These are phyloP conservation scores for Nomada ferruginata DNA, from an alignment of 2,888 invertebrate genomes.

Conservation along the genomic window DNA sequence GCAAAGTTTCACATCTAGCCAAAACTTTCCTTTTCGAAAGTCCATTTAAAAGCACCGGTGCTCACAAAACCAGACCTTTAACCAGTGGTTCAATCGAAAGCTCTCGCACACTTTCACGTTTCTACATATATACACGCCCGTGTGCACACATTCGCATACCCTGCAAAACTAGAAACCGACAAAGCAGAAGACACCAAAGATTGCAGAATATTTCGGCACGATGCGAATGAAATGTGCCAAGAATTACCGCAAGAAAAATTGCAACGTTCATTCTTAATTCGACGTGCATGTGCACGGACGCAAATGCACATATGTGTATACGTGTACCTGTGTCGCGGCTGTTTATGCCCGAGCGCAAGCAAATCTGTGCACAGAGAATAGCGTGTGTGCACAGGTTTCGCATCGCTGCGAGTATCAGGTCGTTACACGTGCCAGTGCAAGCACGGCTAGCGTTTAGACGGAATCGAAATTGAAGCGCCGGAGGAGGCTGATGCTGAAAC, in stretches of 20 bases:
- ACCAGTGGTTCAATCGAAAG: background rate
- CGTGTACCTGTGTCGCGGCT: constrained; percentile 21
- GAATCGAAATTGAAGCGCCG: constrained; percentile 67
- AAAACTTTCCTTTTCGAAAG: too few species aligned
- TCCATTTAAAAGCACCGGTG: background rate
- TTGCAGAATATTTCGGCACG: background rate
- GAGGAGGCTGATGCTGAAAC: constrained; percentile 56
- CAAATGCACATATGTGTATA: background rate
- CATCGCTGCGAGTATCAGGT: constrained; percentile 39
- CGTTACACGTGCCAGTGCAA: constrained; percentile 66
- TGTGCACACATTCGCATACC: too few species aligned
- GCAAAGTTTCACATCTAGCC: background rate
- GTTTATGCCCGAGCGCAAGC: constrained; percentile 64
- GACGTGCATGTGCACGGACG: constrained; percentile 11
- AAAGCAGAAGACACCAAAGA: background rate
- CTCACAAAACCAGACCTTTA: background rate
- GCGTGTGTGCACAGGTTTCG: constrained; percentile 49
- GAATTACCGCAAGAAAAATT: constrained; percentile 14
- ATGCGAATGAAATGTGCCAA: background rate
- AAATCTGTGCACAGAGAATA: constrained; percentile 38
- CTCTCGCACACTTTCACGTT: too few species aligned
- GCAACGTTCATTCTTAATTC: constrained; percentile 14
- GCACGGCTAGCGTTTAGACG: constrained; percentile 61
- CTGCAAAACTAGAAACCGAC: background rate
- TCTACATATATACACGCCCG: too few species aligned